A percentile compares a stretch with the other conserved stretches of the same genome.
These are phyloP conservation scores for Monopterus albus DNA, from an alignment of 2,113 vertebrate genomes.

Conservation along the genomic window DNA sequence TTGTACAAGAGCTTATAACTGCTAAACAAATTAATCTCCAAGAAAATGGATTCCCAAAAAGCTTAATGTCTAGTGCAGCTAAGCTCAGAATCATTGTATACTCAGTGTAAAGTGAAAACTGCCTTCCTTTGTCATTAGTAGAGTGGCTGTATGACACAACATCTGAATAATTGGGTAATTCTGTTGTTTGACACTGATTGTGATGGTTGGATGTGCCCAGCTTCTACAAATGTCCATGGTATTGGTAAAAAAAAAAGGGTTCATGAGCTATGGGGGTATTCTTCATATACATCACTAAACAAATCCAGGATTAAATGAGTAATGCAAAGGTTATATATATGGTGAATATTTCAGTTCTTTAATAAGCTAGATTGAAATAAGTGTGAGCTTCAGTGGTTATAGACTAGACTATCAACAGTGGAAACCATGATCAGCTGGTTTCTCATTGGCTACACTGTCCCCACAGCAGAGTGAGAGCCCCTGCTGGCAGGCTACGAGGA, in stretches of 20 bases:
- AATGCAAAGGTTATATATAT: too few species aligned
- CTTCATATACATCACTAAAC: too few species aligned
- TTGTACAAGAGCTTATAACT: background rate
- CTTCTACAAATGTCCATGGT: background rate
- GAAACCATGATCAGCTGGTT: too few species aligned
- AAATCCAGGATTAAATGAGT: too few species aligned
- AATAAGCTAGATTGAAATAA: too few species aligned
- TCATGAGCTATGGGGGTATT: too few species aligned
- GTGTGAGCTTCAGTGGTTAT: too few species aligned
- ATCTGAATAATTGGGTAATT: background rate
- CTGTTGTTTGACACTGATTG: background rate
- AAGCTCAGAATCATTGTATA: background rate
- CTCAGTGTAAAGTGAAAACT: background rate
- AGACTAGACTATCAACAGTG: too few species aligned
- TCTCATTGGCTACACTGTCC: too few species aligned
- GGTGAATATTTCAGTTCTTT: too few species aligned
- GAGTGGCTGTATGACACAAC: background rate
- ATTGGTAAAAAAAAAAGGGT: background rate
- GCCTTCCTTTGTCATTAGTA: slow-evolving; percentile 4
- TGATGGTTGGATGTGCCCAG: background rate
- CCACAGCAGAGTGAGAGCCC: too few species aligned
- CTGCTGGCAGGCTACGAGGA: too few species aligned
- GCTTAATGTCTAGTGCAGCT: background rate
- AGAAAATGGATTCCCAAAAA: background rate
- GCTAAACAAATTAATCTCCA: background rate